Evolutionary conservation across 2,113 vertebrate genomes (phyloP).

Genomic region (Sinosuthora webbiana): DNA sequence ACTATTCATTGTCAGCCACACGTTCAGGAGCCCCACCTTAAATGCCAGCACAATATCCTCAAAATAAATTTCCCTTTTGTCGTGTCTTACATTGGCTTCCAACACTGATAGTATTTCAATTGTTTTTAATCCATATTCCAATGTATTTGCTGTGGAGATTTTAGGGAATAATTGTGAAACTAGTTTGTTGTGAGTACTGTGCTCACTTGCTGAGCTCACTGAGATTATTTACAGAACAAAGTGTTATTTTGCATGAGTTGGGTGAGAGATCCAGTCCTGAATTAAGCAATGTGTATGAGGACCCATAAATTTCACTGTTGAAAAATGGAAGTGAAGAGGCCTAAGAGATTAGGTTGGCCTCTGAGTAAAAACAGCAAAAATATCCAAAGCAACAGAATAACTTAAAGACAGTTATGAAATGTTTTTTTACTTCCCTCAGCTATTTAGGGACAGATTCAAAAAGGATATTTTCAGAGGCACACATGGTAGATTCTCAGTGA

Average conservation of each 20-base stretch:
- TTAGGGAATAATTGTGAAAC: neutral
- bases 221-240: neutral
- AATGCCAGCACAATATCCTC: neutral
- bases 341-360: neutral
- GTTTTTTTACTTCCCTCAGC: conserved; percentile 4
- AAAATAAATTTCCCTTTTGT: neutral
- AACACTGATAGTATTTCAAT: neutral
- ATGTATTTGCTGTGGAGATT: neutral
- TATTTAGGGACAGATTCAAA: conserved; percentile 20
- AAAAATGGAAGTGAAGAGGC: neutral
- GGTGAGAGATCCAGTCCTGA: neutral
- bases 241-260: neutral
- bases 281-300: neutral
- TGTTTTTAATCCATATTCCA: neutral
- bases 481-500: neutral
- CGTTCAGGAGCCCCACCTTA: neutral
- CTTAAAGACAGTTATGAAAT: neutral
- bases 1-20: neutral
- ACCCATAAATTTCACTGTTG: neutral
- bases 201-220: neutral
- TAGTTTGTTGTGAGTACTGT: neutral
- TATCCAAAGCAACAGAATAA: neutral
- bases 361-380: neutral
- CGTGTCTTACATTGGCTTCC: neutral
- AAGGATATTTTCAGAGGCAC: conserved; percentile 32